Base-by-base conservation (phyloP, 2,113 vertebrate species). In the Crotalus helleri region DNA sequence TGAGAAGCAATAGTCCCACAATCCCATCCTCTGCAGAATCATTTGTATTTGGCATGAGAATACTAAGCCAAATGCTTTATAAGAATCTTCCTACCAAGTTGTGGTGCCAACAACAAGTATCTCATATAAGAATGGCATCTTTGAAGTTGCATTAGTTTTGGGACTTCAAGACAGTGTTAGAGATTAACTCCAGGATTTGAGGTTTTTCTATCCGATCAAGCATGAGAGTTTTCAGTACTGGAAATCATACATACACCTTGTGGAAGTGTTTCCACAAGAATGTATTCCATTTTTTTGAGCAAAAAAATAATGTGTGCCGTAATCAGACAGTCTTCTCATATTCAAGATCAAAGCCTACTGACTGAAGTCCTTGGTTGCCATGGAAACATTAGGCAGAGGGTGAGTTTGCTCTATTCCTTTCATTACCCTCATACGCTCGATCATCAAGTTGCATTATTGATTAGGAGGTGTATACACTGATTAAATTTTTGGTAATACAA, bases 271-370 rank as follows among this genome's bases (percentile, higher is more conserved):
- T 94, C 96, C 96, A n/a, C 87, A 95, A 94, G 93, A 97, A 96
- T 86, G 94, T 95, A 94, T 95, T 95, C 95, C 96, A 92, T 95
- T 94, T 92, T 57, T 94, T 91, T 24, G 91, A 94, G 94, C 11
- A 5, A 96, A 96, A 96, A 96, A 92, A 81, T 39, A 93, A 93
- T 96, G 95, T 69, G 88, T 94, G 95, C 26, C 87, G 94, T 93
- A 94, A 96, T 95, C 95, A 95, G 95, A 94, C 95, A 95, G 95
- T 95, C 89, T 90, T 91, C 95, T 96, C 85, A 15, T 94, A 95
- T 86, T 95, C 95, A 94, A 96, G 96, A 96, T 96, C 96, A 96
- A 97, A 97, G 96, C 51, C 49, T 95, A 95, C 92, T 95, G 95
- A 95, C 94, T 54, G 1, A 94, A 97, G 93, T 91, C 92, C 15